Percentiles rank a stretch among this genome's conserved stretches.
These are phyloP conservation scores for Acanthiza pusilla DNA, from an alignment of 2,797 vertebrate genomes.

Conservation along the genomic window DNA sequence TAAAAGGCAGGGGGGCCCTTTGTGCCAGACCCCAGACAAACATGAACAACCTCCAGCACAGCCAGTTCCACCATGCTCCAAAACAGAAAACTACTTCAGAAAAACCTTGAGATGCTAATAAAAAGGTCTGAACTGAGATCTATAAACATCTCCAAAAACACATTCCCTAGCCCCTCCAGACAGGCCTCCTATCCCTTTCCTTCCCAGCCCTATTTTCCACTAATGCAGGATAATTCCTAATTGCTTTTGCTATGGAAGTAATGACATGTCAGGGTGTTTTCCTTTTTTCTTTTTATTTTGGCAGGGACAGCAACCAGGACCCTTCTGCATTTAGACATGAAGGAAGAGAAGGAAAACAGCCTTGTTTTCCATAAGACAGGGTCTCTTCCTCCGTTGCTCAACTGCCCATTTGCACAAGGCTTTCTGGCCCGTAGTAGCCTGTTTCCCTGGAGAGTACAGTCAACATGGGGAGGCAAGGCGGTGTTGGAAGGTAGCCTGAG, in stretches of 20 bases:
- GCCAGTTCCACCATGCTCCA: not conserved
- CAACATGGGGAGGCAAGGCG: conserved; percentile 40
- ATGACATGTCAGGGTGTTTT: not conserved
- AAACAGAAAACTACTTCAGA: not conserved
- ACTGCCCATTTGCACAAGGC: conserved; percentile 53
- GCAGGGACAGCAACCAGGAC: not conserved
- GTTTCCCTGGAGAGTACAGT: conserved; percentile 35
- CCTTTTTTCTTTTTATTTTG: not conserved
- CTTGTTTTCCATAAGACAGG: conserved; percentile 40
- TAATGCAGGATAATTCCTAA: not conserved
- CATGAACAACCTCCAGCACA: not conserved
- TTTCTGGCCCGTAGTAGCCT: conserved; percentile 16
- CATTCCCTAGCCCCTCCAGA: not conserved
- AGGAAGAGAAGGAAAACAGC: conserved; percentile 1
- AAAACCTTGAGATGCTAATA: not conserved
- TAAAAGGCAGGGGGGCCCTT: not conserved
- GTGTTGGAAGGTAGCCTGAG: conserved; percentile 69
- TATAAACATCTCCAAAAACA: not conserved
- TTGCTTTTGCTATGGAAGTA: not conserved
- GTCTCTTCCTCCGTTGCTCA: conserved; percentile 27
- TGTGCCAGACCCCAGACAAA: not conserved
- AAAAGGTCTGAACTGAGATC: not conserved
- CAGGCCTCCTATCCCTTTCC: not conserved
- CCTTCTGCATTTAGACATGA: not conserved
- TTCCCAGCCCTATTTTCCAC: not conserved